phyloP scores from a whole-genome alignment of 2,113 vertebrate genomes.

The Eleginops maclovinus region DNA sequence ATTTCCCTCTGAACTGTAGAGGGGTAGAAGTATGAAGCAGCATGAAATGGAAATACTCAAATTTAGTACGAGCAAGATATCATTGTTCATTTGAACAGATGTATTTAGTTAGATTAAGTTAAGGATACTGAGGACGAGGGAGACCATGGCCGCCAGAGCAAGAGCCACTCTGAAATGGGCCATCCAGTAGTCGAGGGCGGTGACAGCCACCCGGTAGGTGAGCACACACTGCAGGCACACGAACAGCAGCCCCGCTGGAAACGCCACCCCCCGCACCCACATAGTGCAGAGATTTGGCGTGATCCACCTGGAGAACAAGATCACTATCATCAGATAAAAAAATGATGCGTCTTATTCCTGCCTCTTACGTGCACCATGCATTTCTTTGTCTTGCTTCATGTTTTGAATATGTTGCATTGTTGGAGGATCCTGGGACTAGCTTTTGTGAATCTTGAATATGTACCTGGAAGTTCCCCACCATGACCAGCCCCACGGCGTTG shows the following conservation, averaged over 20 bases:
- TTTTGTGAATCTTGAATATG: background rate
- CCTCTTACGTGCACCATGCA: no score
- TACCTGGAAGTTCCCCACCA: slow-evolving; percentile 96
- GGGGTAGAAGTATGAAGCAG: no score
- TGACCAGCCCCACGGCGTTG: slow-evolving; percentile 89
- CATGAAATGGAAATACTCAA: no score
- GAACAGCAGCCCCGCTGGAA: slow-evolving; percentile 90
- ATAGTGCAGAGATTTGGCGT: slow-evolving; percentile 92
- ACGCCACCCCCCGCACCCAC: slow-evolving; percentile 90
- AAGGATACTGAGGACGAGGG: slow-evolving; percentile 93
- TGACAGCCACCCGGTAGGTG: slow-evolving; percentile 88
- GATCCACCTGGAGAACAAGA: slow-evolving; percentile 86
- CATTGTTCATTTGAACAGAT: no score
- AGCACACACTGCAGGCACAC: slow-evolving; percentile 92
- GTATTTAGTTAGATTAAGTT: background rate
- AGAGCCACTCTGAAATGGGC: slow-evolving; percentile 89
- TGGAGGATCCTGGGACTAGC: no score
- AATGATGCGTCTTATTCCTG: no score
- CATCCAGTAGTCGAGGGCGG: slow-evolving; percentile 90
- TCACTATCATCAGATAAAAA: no score
- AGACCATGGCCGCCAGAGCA: slow-evolving; percentile 86
- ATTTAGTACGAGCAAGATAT: no score
- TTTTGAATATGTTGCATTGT: no score
- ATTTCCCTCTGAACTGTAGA: no score
- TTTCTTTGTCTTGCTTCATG: no score